A percentile compares a stretch with the other conserved stretches of the same genome.
These are phyloP conservation scores for Nyctalus aviator DNA, from an alignment of 2,797 vertebrate species.

Conservation along the genomic window DNA sequence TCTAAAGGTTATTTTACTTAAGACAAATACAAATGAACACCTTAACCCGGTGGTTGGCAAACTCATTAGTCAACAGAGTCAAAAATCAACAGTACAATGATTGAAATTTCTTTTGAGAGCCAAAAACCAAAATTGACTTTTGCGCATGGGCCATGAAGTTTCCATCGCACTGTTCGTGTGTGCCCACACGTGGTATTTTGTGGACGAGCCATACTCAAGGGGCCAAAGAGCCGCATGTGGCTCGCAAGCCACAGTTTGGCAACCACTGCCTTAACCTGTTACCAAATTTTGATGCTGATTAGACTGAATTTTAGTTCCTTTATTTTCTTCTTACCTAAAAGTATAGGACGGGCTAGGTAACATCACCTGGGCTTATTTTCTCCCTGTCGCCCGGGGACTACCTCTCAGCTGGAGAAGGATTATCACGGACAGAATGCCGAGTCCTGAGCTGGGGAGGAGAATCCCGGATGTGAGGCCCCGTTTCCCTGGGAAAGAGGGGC, in stretches of 20 bases:
- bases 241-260: too few relatives aligned
- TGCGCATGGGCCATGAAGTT: too few relatives aligned
- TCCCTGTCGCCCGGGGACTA: not conserved
- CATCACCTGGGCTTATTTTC: constrained; percentile 47
- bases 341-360: constrained; percentile 65
- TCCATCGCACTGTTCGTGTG: too few relatives aligned
- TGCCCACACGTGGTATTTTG: too few relatives aligned
- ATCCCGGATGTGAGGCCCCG: constrained; percentile 65
- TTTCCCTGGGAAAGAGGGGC: constrained; percentile 13
- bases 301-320: constrained; percentile 73
- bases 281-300: not conserved
- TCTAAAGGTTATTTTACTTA: not conserved
- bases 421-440: not conserved
- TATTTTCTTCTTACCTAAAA: constrained; percentile 63
- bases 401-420: constrained; percentile 19
- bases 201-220: too few relatives aligned
- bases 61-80: too few relatives aligned
- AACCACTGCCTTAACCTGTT: not conserved
- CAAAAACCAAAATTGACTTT: too few relatives aligned
- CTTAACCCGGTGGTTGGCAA: not conserved
- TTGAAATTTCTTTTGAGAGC: too few relatives aligned
- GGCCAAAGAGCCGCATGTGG: too few relatives aligned
- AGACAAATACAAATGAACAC: not conserved
- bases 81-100: too few relatives aligned
- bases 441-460: not conserved